Evolutionary conservation across 2,888 invertebrate genomes (phyloP), one percentile per base, ranked within the genome.

Genomic region (Noctua comes): DNA sequence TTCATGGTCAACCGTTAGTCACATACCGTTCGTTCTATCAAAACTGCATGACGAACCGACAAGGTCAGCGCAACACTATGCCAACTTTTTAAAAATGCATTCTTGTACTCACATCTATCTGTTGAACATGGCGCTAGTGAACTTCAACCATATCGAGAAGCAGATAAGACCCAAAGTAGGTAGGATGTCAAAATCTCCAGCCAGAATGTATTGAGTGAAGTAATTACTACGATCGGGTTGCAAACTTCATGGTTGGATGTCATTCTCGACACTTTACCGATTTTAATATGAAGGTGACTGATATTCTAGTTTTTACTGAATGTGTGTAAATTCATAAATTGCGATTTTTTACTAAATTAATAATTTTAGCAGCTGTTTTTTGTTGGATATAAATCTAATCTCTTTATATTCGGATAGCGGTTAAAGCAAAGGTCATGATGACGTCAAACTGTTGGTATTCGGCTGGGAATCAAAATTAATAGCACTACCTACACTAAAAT

Each of bases 41-140:
- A 78, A 87, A 88, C 79, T 88, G 86, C 85, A 87, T 79, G 85
- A 83, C 82, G 76, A 81, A 83, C 77, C 69, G 59, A 59, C 84
- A 89, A 88, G 88, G 89, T 86, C 77, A 77, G 66, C 74, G 16
- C 86, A 83, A 54, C 88, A 86, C 88, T 89, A 89, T 43, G 81
- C 73, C 69, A 68, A 84, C 74, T 83, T 88, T 89, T 85, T 77
- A 68, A 88, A 80, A 85, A 86, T 88, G 86, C 86, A 88, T 82
- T 76, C 70, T 43, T 78, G 27, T 51, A 62, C 36, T 51, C 68
- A 66, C 54, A 6, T 46, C 59, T 54, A 48, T 59, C 31, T 76
- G 66, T 71, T 73, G 75, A 64, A 13, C 13, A 1, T 27, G 18
- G 59, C 11, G 31, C 75, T 74, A 43, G 3, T 43, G 11, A 82